These are phyloP conservation scores for Erythrolamprus reginae DNA, from an alignment of 2,113 vertebrate genomes.

Conservation along the genomic window DNA sequence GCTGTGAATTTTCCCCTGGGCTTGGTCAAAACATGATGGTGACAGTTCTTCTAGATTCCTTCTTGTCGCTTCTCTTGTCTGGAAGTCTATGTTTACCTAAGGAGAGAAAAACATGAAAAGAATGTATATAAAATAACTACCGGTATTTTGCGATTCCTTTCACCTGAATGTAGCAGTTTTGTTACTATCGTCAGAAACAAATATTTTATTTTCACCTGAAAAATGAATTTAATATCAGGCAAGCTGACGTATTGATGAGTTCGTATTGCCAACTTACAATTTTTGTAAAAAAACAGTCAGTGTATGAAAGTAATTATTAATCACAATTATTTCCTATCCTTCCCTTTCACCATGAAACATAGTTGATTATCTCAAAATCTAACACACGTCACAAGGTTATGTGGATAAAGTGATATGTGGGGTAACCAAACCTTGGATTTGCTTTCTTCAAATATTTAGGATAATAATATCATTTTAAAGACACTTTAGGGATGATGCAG, in stretches of 20 bases:
- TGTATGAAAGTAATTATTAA: neutral
- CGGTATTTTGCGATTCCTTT: too few species aligned
- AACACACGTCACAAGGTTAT: neutral
- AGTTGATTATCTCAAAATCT: neutral
- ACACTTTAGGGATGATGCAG: neutral
- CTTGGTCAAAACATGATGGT: conserved; percentile 84
- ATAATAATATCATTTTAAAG: neutral
- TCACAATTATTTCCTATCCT: neutral
- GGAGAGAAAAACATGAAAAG: conserved; percentile 39
- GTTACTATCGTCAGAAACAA: neutral
- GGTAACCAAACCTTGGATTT: too few species aligned
- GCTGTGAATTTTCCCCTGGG: conserved; percentile 88
- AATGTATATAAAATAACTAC: neutral
- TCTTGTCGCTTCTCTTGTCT: conserved; percentile 87
- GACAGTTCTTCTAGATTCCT: conserved; percentile 86
- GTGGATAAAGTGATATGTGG: neutral
- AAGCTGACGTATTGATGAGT: neutral
- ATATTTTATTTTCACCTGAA: neutral
- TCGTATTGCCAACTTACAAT: neutral
- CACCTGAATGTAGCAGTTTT: neutral
- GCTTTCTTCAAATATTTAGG: neutral
- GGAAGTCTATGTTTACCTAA: conserved; percentile 94
- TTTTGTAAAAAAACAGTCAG: neutral
- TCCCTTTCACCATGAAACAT: neutral
- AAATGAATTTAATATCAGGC: neutral